A percentile compares a stretch with the other conserved stretches of the same genome.
Evolutionary conservation across 2,888 invertebrate species (phyloP).

Genomic region (Acanthosepion pharaonis): DNA sequence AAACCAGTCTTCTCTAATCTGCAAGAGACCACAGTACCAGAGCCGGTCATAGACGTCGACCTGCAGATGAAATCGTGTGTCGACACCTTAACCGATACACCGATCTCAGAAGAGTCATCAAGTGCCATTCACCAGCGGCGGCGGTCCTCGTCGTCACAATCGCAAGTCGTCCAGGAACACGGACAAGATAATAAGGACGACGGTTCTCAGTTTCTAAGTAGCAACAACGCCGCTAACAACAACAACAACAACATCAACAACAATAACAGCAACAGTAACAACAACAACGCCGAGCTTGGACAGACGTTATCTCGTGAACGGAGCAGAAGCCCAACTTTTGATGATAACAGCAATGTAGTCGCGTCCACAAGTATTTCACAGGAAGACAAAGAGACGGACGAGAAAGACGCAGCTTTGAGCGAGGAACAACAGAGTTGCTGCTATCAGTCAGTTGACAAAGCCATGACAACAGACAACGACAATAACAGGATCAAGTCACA

Average conservation of each 20-base stretch:
- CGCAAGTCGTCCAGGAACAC: neutral
- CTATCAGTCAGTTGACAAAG: neutral
- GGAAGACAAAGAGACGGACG: neutral
- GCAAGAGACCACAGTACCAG: neutral
- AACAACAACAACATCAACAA: neutral
- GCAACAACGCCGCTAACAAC: too few relatives aligned
- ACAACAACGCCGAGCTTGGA: neutral
- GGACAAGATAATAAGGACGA: neutral
- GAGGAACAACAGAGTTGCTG: neutral
- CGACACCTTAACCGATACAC: neutral
- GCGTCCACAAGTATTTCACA: neutral
- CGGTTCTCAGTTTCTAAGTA: too few relatives aligned
- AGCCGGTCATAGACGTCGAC: neutral
- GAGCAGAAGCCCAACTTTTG: neutral
- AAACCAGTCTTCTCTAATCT: neutral
- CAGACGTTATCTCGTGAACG: neutral
- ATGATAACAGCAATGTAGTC: neutral
- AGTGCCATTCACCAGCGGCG: neutral
- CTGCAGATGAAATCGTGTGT: neutral
- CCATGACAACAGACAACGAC: neutral
- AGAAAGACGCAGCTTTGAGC: neutral
- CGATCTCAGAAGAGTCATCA: neutral
- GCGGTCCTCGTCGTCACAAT: neutral
- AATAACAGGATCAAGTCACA: neutral
- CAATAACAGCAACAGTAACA: neutral